These are phyloP conservation scores for Grantiella picta DNA, from an alignment of 2,113 vertebrate species.

Conservation along the genomic window DNA sequence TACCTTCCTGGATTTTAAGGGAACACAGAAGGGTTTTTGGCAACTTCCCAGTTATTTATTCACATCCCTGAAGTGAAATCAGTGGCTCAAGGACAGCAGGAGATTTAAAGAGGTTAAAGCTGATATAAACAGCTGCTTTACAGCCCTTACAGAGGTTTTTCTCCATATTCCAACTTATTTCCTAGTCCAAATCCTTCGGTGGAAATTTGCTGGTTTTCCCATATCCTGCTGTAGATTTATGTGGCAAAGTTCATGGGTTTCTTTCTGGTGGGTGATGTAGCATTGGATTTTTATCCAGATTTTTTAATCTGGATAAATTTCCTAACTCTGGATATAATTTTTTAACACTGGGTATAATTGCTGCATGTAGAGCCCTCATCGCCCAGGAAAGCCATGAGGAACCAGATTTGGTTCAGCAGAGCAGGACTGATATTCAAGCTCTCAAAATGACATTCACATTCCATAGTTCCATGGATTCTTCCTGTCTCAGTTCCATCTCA, in stretches of 20 bases:
- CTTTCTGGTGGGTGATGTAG: neutral
- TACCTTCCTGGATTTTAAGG: neutral
- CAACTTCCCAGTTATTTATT: neutral
- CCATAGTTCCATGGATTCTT: neutral
- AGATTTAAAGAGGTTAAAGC: neutral
- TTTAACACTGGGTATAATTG: no score
- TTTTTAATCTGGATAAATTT: neutral
- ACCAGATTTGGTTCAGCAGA: neutral
- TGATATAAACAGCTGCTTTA: neutral
- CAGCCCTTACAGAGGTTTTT: neutral
- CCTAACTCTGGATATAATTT: no score
- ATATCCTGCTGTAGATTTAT: neutral
- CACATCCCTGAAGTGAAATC: neutral
- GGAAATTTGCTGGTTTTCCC: neutral
- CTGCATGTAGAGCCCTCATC: rapidly evolving
- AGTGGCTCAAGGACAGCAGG: neutral
- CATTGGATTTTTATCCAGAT: neutral
- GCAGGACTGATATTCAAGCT: neutral
- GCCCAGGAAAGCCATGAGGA: neutral
- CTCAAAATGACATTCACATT: rapidly evolving
- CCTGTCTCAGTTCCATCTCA: neutral
- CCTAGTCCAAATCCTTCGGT: rapidly evolving
- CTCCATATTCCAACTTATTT: neutral
- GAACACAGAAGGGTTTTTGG: neutral
- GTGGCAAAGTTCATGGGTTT: neutral